These are phyloP conservation scores for Exephanes ischioxanthus DNA, from an alignment of 2,888 invertebrate genomes.

Conservation along the genomic window DNA sequence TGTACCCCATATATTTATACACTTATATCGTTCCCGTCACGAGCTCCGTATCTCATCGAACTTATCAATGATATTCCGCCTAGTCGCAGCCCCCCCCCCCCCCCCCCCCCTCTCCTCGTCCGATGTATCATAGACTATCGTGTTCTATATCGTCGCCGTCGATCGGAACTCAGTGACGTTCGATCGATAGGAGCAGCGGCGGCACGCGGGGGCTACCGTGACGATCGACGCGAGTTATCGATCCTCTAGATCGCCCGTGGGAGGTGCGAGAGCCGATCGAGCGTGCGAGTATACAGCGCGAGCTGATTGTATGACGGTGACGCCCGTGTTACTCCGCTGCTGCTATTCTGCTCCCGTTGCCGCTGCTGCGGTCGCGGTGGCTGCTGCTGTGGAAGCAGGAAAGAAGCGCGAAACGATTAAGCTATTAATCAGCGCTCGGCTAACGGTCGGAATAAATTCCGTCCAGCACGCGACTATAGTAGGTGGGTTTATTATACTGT, in stretches of 20 bases:
- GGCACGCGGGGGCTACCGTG: conserved; percentile 63
- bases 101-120: background rate
- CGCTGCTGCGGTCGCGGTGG: conserved; percentile 32
- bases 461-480: conserved; percentile 71
- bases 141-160: conserved; percentile 62
- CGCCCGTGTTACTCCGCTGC: conserved; percentile 52
- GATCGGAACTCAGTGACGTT: conserved; percentile 66
- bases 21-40: conserved; percentile 7
- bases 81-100: conserved; percentile 15
- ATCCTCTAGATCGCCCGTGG: conserved; percentile 69
- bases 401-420: conserved; percentile 74
- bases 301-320: conserved; percentile 64
- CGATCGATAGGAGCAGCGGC: conserved; percentile 69
- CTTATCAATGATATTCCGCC: conserved; percentile 66
- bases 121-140: conserved; percentile 34
- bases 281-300: conserved; percentile 44
- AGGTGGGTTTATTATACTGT: conserved; percentile 25
- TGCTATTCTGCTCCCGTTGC: conserved; percentile 54
- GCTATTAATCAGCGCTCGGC: conserved; percentile 74
- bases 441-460: conserved; percentile 69
- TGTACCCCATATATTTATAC: conserved; percentile 21
- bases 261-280: conserved; percentile 66
- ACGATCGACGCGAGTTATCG: conserved; percentile 70
- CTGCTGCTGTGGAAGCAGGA: conserved; percentile 56
- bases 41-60: conserved; percentile 48